phyloP scores from a whole-genome alignment of 2,888 invertebrate species.

The Panopea generosa region DNA sequence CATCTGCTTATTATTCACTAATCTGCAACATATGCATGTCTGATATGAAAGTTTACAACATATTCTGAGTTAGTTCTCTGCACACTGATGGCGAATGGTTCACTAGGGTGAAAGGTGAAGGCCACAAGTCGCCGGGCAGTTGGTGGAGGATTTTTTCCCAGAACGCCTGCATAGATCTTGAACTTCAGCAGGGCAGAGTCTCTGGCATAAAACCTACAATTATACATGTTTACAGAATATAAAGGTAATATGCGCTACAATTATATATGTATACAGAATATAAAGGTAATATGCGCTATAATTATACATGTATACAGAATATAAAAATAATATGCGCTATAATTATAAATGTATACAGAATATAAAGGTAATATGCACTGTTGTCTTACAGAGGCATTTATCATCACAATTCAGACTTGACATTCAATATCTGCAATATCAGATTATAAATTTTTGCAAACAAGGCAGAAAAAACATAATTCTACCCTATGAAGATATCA shows the following conservation, averaged over 20 bases:
- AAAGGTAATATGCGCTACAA: slow-evolving; percentile 87
- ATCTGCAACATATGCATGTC: slow-evolving; percentile 86
- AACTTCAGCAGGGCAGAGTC: slow-evolving; percentile 92
- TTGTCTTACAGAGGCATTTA: no score
- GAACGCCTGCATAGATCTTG: slow-evolving; percentile 89
- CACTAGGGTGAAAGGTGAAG: slow-evolving; percentile 97
- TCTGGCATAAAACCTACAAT: slow-evolving; percentile 92
- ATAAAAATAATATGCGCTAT: slow-evolving; percentile 87
- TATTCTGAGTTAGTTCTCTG: slow-evolving; percentile 97
- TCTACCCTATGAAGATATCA: no score
- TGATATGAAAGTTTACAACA: slow-evolving; percentile 96
- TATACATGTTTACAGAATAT: slow-evolving; percentile 5
- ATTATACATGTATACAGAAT: slow-evolving; percentile 32
- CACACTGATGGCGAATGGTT: slow-evolving; percentile 98
- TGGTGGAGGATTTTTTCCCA: slow-evolving; percentile 87
- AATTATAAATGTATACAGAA: slow-evolving; percentile 49
- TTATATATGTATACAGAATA: slow-evolving; percentile 10
- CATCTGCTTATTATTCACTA: no score
- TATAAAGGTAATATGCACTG: background rate
- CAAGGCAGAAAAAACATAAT: no score
- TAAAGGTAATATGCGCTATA: slow-evolving; percentile 87
- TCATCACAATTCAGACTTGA: no score
- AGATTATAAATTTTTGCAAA: no score
- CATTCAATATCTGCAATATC: no score
- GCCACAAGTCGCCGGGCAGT: slow-evolving; percentile 92